Percentiles rank a stretch among this genome's conserved stretches.
Conservation (phyloP, 2,888 invertebrate genomes). For the Calliopum simillimum region DNA sequence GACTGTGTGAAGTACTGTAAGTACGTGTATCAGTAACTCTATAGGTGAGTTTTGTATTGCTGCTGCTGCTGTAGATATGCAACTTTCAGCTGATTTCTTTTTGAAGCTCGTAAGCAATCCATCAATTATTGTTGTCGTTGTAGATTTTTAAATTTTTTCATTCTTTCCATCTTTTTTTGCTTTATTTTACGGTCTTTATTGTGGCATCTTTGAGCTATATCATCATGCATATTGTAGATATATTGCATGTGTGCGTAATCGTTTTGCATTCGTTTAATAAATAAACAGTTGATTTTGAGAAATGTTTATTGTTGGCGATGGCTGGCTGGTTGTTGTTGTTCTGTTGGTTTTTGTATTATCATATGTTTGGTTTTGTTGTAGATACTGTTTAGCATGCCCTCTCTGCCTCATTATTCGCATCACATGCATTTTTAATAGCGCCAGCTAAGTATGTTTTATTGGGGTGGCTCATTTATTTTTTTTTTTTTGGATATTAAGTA, state of each 20-base stretch:
- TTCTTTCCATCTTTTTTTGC: neutral
- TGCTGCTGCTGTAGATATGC: too few relatives aligned
- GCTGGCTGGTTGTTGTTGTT: neutral
- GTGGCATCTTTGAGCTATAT: slow-evolving; percentile 16
- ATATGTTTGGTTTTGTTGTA: neutral
- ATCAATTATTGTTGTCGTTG: slow-evolving; percentile 31
- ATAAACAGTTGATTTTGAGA: slow-evolving; percentile 29
- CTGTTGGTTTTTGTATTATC: neutral
- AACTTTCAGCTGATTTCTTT: slow-evolving; percentile 27
- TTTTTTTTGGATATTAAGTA: too few relatives aligned
- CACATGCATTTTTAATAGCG: slow-evolving; percentile 29
- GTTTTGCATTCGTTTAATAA: slow-evolving; percentile 35
- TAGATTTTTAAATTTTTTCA: neutral
- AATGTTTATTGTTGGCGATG: slow-evolving; percentile 8
- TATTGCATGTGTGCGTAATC: slow-evolving; percentile 22
- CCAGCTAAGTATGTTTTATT: too few relatives aligned
- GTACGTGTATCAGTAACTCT: too few relatives aligned
- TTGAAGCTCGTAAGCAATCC: slow-evolving; percentile 34
- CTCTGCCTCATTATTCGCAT: slow-evolving; percentile 27
- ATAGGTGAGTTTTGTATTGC: too few relatives aligned
- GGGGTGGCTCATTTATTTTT: too few relatives aligned
- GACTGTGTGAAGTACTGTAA: too few relatives aligned
- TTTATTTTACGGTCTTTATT: neutral
- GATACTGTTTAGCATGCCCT: slow-evolving; percentile 23
- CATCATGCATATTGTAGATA: neutral